Percentiles rank a stretch among this genome's conserved stretches.
These are phyloP conservation scores for Lysandra coridon DNA, from an alignment of 2,888 invertebrate genomes.

Conservation along the genomic window DNA sequence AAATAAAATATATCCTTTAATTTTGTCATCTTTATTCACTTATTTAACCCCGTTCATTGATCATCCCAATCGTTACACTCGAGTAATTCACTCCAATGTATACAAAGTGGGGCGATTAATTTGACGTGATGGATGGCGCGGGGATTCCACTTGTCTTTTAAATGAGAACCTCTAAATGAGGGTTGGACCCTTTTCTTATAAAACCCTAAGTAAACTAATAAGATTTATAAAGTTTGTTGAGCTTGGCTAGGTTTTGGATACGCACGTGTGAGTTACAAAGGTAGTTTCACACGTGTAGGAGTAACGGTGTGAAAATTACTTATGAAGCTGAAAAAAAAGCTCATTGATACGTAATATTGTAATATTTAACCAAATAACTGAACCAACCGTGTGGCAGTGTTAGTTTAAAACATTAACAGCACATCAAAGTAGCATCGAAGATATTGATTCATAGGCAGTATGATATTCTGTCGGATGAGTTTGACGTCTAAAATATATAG, in stretches of 20 bases:
- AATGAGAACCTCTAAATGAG: slow-evolving; percentile 20
- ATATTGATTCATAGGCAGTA: no score
- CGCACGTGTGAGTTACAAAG: neutral
- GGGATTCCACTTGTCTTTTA: slow-evolving; percentile 14
- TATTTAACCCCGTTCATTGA: neutral
- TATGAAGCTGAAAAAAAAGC: neutral
- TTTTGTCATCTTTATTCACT: neutral
- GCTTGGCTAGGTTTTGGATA: neutral
- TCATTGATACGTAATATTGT: no score
- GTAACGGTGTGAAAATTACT: neutral
- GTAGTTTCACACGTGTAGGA: neutral
- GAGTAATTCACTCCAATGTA: slow-evolving; percentile 7
- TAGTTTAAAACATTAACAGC: no score
- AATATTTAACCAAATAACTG: no score
- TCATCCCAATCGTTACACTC: neutral
- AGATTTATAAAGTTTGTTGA: neutral
- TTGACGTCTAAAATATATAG: no score
- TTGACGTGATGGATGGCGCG: slow-evolving; percentile 14
- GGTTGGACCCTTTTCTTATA: slow-evolving; percentile 2
- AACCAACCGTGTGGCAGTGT: no score
- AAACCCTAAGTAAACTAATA: neutral
- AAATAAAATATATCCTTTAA: no score
- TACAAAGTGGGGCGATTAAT: slow-evolving; percentile 17
- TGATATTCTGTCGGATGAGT: no score
- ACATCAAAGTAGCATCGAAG: no score